These are phyloP conservation scores for Agonopterix subpropinquella DNA, from an alignment of 2,888 invertebrate species.

Conservation along the genomic window DNA sequence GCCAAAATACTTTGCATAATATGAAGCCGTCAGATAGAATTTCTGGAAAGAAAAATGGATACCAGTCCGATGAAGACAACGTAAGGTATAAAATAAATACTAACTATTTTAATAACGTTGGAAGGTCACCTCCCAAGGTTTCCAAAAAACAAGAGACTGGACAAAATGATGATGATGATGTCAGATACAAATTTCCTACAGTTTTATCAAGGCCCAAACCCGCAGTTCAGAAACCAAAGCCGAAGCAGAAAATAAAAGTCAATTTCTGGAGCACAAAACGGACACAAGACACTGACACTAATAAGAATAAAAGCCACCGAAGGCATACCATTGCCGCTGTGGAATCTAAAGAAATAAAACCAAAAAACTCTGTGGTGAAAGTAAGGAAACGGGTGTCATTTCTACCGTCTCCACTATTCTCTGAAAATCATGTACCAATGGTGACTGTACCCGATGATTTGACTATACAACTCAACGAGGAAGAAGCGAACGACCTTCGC, in stretches of 20 bases:
- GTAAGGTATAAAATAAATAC: constrained; percentile 58
- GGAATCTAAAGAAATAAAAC: constrained; percentile 24
- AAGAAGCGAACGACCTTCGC: constrained; percentile 58
- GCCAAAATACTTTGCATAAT: too few species aligned
- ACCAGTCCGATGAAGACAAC: constrained; percentile 62
- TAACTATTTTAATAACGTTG: constrained; percentile 36
- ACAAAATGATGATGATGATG: constrained; percentile 46
- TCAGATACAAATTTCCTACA: constrained; percentile 57
- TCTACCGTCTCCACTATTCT: constrained; percentile 59
- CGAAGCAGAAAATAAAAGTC: constrained; percentile 61
- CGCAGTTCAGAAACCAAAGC: constrained; percentile 44
- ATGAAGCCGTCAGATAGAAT: too few species aligned
- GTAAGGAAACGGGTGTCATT: constrained; percentile 63
- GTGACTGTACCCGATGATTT: constrained; percentile 69
- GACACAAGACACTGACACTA: constrained; percentile 31
- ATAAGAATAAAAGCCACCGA: constrained; percentile 34
- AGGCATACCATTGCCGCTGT: constrained; percentile 47
- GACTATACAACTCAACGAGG: constrained; percentile 67
- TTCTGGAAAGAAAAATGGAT: constrained; percentile 33
- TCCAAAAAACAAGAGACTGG: constrained; percentile 23
- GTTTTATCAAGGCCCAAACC: constrained; percentile 34
- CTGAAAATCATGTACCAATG: constrained; percentile 66
- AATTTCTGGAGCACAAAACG: constrained; percentile 67
- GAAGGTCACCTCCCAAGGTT: constrained; percentile 28
- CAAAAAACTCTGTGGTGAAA: constrained; percentile 43